Base-by-base conservation (phyloP, 2,888 invertebrate genomes). In the Linyphia triangularis region DNA sequence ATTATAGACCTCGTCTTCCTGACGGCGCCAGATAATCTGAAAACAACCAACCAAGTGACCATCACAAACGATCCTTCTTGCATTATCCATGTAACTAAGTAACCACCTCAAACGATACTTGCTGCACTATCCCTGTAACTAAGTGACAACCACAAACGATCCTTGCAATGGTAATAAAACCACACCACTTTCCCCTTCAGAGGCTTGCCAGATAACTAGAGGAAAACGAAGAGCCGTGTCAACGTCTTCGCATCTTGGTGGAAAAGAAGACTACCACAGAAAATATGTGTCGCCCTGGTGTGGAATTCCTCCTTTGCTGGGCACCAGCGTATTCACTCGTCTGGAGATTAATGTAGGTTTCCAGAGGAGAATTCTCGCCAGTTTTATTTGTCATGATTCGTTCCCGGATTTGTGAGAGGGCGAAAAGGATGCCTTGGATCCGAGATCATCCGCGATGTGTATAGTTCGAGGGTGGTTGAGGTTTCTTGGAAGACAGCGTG, bases 311-410 rank as follows among this genome's bases (percentile, higher is more conserved):
- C 61, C 67, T 30, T 30, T 22, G 70, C 85, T 79, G 43, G 43
- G n/a, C n/a, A n/a, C n/a, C n/a, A 33, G 61, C 51, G 77, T 77
- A 40, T 57, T 40, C 16, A 69, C 72, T 72, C 59, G 57, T 65
- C 51, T 22, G 51, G 79, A 86, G 85, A 86, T 86, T 86, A 86
- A 86, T 86, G 81, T 57, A 22, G 61, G 79, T 51, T 51, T 78
- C 51, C 85, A 24, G 70, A 67, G 37, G 51, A 61, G 78, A 67
- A 43, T 79, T 79, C 67, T 79, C n/a, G n/a, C 43, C 70, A 79
- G 79, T 79, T 86, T 86, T 86, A 79, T 79, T 86, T 86, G 85
- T 78, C 85, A 43, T 65, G 57, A 78, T 77, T 78, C 85, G 70
- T 26, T 33, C 4, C 9, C 33, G 33, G 33, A 67, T 9, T 6